Conservation (phyloP, 2,113 vertebrate species). For the Tautogolabrus adspersus region DNA sequence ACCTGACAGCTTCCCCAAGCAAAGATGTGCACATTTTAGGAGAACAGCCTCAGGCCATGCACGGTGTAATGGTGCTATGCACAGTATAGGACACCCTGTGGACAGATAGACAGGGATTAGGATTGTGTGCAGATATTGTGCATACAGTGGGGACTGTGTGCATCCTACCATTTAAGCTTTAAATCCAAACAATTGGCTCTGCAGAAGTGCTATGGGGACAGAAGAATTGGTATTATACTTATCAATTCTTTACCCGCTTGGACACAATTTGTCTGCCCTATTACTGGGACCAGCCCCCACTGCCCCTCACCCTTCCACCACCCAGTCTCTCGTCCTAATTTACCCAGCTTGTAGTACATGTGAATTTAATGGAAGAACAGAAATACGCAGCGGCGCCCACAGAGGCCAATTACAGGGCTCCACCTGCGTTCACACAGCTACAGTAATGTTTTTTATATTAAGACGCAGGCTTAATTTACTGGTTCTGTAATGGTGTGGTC, state of each 20-base stretch:
- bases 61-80: conserved; percentile 7
- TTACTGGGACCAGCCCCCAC: conserved; percentile 8
- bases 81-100: conserved; percentile 34
- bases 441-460: conserved; percentile 23
- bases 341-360: conserved; percentile 35
- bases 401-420: conserved; percentile 66
- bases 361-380: conserved; percentile 48
- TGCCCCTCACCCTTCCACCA: background rate
- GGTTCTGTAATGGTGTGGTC: conserved; percentile 23
- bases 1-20: conserved; percentile 6
- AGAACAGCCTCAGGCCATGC: conserved; percentile 9
- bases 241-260: conserved; percentile 23
- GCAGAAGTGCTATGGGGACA: conserved; percentile 2
- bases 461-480: conserved; percentile 26
- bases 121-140: conserved; percentile 45
- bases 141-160: conserved; percentile 25
- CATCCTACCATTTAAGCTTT: conserved; percentile 37
- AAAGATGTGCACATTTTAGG: background rate
- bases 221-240: background rate
- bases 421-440: conserved; percentile 36
- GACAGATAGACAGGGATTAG: conserved; percentile 59
- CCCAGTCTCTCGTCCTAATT: conserved; percentile 30
- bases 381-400: conserved; percentile 33
- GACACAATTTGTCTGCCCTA: conserved; percentile 27
- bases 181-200: conserved; percentile 24